Percentiles rank a stretch among this genome's conserved stretches.
Evolutionary conservation across 2,797 vertebrate genomes (phyloP).

Genomic region (Lagodon rhomboides): DNA sequence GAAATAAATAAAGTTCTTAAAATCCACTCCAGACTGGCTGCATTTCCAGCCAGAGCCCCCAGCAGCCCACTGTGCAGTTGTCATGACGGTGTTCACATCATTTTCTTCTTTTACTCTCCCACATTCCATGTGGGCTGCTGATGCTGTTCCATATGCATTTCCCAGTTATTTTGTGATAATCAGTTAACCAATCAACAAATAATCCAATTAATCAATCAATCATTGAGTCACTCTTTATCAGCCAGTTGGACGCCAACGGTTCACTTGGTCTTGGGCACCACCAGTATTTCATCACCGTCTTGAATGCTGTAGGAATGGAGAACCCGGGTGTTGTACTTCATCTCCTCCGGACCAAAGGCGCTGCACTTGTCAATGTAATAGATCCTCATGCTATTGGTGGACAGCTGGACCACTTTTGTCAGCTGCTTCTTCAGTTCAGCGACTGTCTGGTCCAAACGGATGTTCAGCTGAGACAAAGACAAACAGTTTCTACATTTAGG

Average conservation of each 20-base stretch:
- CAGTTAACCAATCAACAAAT: slow-evolving; percentile 55
- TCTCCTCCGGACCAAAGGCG: slow-evolving; percentile 94
- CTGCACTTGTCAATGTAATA: slow-evolving; percentile 93
- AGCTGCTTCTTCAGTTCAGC: slow-evolving; percentile 96
- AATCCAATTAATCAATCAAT: slow-evolving; percentile 38
- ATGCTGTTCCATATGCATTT: slow-evolving; percentile 36
- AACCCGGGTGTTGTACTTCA: slow-evolving; percentile 93
- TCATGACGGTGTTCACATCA: slow-evolving; percentile 11
- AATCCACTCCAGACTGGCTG: slow-evolving; percentile 24
- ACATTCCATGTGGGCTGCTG: slow-evolving; percentile 8
- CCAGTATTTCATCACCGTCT: slow-evolving; percentile 95
- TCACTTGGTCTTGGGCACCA: slow-evolving; percentile 91
- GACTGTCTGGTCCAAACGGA: slow-evolving; percentile 97
- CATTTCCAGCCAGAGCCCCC: slow-evolving; percentile 35
- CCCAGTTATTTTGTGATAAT: slow-evolving; percentile 33
- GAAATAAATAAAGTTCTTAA: slow-evolving; percentile 53
- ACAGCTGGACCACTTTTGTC: slow-evolving; percentile 91
- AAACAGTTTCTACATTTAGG: slow-evolving; percentile 10
- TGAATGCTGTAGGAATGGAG: slow-evolving; percentile 97
- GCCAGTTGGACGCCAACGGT: slow-evolving; percentile 1
- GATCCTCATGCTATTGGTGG: slow-evolving; percentile 93
- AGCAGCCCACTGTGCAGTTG: slow-evolving; percentile 35
- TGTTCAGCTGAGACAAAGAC: slow-evolving; percentile 82
- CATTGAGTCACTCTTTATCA: slow-evolving; percentile 19
- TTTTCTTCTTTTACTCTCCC: slow-evolving; percentile 25